A percentile compares a stretch with the other conserved stretches of the same genome.
phyloP scores from a whole-genome alignment of 2,797 vertebrate genomes.

The Phyllotis vaccarum region DNA sequence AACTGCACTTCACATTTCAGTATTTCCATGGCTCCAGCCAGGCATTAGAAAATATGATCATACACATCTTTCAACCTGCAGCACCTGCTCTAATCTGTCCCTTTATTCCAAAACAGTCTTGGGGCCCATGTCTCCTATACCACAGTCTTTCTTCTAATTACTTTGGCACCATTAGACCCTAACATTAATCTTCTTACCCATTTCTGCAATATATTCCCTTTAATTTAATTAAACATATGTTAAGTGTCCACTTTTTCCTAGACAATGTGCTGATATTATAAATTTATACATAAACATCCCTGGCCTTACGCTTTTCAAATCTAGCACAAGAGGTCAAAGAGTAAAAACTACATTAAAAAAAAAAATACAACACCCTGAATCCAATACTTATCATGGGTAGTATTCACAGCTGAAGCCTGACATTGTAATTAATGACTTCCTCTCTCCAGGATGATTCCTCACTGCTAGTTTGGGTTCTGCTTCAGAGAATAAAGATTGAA shows the following conservation, averaged over 20 bases:
- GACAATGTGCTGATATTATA: background rate
- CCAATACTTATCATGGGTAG: background rate
- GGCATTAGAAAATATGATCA: background rate
- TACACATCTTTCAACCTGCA: background rate
- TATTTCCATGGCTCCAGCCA: background rate
- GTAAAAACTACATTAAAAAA: background rate
- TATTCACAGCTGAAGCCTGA: background rate
- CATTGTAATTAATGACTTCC: background rate
- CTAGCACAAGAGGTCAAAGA: background rate
- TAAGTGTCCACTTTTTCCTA: background rate
- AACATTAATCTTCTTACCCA: background rate
- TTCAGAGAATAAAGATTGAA: background rate
- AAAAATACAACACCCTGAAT: background rate
- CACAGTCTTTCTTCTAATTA: background rate
- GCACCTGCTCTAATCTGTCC: background rate
- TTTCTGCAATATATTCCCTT: background rate
- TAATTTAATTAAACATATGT: background rate
- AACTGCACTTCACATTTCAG: background rate
- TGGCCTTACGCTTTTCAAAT: background rate
- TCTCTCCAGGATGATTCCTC: background rate
- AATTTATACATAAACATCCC: background rate
- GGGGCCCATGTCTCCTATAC: background rate
- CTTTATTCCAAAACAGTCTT: background rate
- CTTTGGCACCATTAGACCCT: background rate
- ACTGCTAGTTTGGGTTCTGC: background rate